Evolutionary conservation across 1,140 invertebrate species (phyloP).

Genomic region (Cecropterus lyciades): DNA sequence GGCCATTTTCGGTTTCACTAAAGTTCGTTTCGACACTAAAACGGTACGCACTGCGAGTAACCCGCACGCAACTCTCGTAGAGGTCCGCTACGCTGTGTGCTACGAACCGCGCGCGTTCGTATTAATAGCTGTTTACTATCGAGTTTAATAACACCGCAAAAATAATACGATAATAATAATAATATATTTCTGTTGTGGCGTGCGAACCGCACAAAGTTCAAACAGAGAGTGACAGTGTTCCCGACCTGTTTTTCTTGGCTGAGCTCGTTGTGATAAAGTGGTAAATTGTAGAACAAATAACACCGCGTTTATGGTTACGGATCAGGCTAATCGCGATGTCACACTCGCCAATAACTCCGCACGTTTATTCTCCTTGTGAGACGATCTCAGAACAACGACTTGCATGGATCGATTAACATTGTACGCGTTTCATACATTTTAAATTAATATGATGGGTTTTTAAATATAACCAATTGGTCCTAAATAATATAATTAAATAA

Average conservation of each 20-base stretch:
- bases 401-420: too few relatives aligned
- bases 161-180: constrained; percentile 36
- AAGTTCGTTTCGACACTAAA: constrained; percentile 38
- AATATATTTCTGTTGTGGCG: constrained; percentile 48
- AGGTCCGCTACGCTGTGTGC: constrained; percentile 58
- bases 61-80: constrained; percentile 58
- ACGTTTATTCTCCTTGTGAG: neutral
- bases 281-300: constrained; percentile 61
- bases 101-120: constrained; percentile 51
- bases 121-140: constrained; percentile 48
- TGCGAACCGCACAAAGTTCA: constrained; percentile 53
- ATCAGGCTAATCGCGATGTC: constrained; percentile 24
- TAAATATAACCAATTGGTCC: too few relatives aligned
- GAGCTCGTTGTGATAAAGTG: constrained; percentile 56
- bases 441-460: too few relatives aligned
- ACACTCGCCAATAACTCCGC: constrained; percentile 11
- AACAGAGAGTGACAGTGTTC: constrained; percentile 58
- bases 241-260: constrained; percentile 53
- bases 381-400: too few relatives aligned
- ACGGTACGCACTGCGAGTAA: constrained; percentile 41
- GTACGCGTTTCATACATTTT: too few relatives aligned
- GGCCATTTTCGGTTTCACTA: constrained; percentile 53
- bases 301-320: constrained; percentile 28
- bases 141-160: constrained; percentile 52
- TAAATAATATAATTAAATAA: too few relatives aligned